These are phyloP conservation scores for Orthosia gracilis DNA, from an alignment of 2,888 invertebrate species.

Conservation along the genomic window DNA sequence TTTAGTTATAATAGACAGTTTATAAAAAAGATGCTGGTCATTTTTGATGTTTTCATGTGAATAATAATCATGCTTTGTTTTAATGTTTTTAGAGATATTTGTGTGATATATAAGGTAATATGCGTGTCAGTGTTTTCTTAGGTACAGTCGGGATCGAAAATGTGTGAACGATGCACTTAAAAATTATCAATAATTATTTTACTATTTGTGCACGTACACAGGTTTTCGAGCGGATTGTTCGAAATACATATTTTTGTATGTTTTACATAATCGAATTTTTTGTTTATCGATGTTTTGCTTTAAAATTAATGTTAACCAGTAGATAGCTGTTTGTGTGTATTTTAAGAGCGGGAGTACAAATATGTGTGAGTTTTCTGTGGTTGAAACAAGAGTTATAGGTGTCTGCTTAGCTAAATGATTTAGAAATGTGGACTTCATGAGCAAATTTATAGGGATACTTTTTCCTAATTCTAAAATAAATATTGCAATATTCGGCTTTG, in stretches of 20 bases:
- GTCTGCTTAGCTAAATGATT: conserved; percentile 57
- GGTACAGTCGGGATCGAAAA: conserved; percentile 56
- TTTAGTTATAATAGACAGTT: conserved; percentile 51
- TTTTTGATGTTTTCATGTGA: conserved; percentile 59
- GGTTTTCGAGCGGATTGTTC: conserved; percentile 47
- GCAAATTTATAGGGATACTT: conserved; percentile 41
- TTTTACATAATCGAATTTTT: conserved; percentile 60
- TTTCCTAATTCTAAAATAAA: conserved; percentile 33
- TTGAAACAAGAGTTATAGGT: conserved; percentile 30
- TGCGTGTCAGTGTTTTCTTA: conserved; percentile 57
- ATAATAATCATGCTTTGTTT: conserved; percentile 53
- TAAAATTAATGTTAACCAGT: conserved; percentile 61
- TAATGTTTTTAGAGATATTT: conserved; percentile 40
- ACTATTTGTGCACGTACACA: conserved; percentile 14
- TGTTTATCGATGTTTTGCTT: conserved; percentile 62
- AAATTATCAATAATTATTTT: not conserved
- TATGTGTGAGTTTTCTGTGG: conserved; percentile 48
- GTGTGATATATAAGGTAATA: conserved; percentile 55
- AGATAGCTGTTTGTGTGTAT: conserved; percentile 65
- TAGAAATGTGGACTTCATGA: conserved; percentile 47
- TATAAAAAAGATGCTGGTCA: conserved; percentile 75
- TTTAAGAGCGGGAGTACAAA: conserved; percentile 66
- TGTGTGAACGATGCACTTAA: conserved; percentile 26
- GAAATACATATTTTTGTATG: conserved; percentile 63
- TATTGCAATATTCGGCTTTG: conserved; percentile 42